Percentiles rank a stretch among this genome's conserved stretches.
phyloP scores from a whole-genome alignment of 2,888 invertebrate species.

The Andrena dorsata region DNA sequence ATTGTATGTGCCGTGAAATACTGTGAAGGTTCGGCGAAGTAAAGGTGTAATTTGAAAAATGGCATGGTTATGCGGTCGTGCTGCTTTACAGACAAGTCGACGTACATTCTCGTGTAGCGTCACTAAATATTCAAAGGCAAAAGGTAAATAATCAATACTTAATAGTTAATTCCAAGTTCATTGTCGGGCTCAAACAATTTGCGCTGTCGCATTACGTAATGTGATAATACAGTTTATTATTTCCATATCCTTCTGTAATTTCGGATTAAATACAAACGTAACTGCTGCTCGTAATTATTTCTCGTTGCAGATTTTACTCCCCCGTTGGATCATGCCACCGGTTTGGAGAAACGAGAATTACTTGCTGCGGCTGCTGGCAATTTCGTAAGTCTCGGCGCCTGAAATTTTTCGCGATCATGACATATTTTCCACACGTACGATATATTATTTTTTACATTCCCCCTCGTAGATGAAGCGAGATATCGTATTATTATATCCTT shows the following conservation, averaged over 20 bases:
- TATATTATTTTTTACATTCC: background rate
- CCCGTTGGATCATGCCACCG: conserved; percentile 96
- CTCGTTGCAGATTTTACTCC: conserved; percentile 86
- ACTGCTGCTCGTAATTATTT: background rate
- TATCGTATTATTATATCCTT: background rate
- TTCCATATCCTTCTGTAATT: conserved; percentile 9
- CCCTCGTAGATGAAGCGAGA: background rate
- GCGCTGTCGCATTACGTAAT: conserved; percentile 62
- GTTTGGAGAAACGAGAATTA: conserved; percentile 95
- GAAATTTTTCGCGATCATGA: background rate
- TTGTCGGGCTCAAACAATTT: background rate
- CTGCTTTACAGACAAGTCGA: conserved; percentile 49
- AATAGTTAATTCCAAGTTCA: background rate
- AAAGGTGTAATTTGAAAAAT: conserved; percentile 48
- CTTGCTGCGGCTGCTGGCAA: conserved; percentile 94
- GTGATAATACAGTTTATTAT: conserved; percentile 32
- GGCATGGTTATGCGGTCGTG: conserved; percentile 65
- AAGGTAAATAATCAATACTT: conserved; percentile 38
- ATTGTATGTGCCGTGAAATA: conserved; percentile 32
- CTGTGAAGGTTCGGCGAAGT: background rate
- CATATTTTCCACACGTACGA: background rate
- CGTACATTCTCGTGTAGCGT: conserved; percentile 44
- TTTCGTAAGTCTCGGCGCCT: conserved; percentile 86
- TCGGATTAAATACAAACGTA: background rate
- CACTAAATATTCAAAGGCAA: background rate